Percentiles rank a stretch among this genome's conserved stretches.
These are phyloP conservation scores for Scaptodrosophila latifasciaeformis DNA, from an alignment of 2,888 invertebrate genomes.

Conservation along the genomic window DNA sequence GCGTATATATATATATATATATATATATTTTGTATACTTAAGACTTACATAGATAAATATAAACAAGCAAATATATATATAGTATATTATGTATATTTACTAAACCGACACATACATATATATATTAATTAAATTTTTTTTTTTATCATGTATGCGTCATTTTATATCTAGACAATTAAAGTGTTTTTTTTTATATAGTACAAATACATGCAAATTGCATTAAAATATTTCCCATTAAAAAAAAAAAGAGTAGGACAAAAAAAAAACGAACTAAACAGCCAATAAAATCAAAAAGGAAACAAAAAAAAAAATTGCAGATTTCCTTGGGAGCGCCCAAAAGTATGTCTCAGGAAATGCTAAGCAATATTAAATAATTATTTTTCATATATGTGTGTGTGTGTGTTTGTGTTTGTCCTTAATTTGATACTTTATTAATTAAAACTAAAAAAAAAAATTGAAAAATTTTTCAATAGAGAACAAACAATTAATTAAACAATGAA, in stretches of 20 bases:
- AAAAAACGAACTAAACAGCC: too few species aligned
- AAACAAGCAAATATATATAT: slow-evolving; percentile 17
- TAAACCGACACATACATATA: background rate
- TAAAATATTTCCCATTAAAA: too few species aligned
- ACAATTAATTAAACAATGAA: slow-evolving; percentile 4
- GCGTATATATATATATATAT: background rate
- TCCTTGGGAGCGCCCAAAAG: too few species aligned
- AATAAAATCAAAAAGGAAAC: too few species aligned
- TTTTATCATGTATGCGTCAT: too few species aligned
- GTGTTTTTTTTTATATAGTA: too few species aligned
- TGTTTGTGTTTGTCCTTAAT: background rate
- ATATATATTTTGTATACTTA: background rate
- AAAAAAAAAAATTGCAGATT: too few species aligned
- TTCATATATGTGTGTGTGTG: background rate
- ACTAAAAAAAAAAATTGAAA: background rate
- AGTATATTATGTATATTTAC: background rate
- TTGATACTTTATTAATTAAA: background rate
- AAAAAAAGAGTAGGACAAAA: too few species aligned
- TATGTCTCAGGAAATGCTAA: too few species aligned
- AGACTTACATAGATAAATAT: background rate
- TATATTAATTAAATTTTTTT: too few species aligned
- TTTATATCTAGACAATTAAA: too few species aligned
- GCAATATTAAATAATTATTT: background rate
- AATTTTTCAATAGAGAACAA: background rate
- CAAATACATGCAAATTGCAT: too few species aligned